Evolutionary conservation across 2,797 vertebrate genomes (phyloP).

Genomic region (Distichodus sexfasciatus): DNA sequence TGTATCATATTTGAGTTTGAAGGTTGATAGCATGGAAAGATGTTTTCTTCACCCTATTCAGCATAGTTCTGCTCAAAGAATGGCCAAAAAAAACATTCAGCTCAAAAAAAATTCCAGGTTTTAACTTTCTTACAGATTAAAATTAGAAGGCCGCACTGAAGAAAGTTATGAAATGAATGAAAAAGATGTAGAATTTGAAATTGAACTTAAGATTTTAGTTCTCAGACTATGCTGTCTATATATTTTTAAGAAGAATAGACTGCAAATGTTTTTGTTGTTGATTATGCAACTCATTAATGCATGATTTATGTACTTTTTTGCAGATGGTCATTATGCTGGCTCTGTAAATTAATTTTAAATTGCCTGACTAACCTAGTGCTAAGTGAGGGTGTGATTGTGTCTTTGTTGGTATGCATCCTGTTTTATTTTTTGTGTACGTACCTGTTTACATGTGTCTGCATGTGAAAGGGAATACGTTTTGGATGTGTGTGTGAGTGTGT

Average conservation of each 20-base stretch:
- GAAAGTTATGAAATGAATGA: no score
- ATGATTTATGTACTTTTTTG: conserved; percentile 46
- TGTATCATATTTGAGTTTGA: conserved; percentile 28
- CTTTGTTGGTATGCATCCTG: conserved; percentile 40
- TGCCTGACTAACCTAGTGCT: conserved; percentile 46
- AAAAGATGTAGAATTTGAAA: no score
- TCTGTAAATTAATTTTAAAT: conserved; percentile 43
- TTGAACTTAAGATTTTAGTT: conserved; percentile 6
- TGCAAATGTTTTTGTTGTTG: conserved; percentile 30
- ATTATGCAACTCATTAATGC: conserved; percentile 43
- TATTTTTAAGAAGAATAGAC: conserved; percentile 6
- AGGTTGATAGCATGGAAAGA: conserved; percentile 18
- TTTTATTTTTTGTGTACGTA: conserved; percentile 14
- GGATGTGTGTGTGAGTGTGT: conserved; percentile 5
- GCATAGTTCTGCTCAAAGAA: conserved; percentile 29
- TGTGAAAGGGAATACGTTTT: background rate
- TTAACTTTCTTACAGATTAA: no score
- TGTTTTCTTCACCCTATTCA: conserved; percentile 22
- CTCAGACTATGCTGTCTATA: conserved; percentile 34
- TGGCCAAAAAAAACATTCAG: background rate
- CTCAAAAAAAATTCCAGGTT: background rate
- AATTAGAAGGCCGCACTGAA: no score
- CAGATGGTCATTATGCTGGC: conserved; percentile 39
- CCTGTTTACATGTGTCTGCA: conserved; percentile 19
- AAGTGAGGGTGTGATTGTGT: conserved; percentile 44